Evolutionary conservation across 2,113 vertebrate species (phyloP).

Genomic region (Mesitornis unicolor): DNA sequence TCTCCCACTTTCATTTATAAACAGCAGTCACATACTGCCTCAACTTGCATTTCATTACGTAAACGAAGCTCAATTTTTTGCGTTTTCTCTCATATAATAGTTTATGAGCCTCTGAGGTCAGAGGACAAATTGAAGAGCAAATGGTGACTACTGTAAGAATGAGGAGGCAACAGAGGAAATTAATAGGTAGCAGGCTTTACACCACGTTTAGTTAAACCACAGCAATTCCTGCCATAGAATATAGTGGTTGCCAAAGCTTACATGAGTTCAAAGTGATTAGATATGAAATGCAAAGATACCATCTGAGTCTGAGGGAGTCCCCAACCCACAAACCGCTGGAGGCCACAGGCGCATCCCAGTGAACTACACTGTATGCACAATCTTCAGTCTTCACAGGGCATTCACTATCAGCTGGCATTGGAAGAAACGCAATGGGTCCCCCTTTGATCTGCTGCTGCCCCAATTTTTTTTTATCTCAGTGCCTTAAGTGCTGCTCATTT

Average conservation of each 20-base stretch:
- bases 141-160: not conserved
- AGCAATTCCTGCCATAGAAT: not conserved
- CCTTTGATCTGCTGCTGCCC: not conserved
- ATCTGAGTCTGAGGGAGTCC: not conserved
- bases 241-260: not conserved
- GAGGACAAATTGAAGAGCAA: not conserved
- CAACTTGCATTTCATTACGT: not conserved
- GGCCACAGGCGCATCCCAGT: not conserved
- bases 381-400: not conserved
- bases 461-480: not conserved
- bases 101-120: not conserved
- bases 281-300: not conserved
- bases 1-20: not conserved
- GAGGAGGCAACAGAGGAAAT: not conserved
- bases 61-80: not conserved
- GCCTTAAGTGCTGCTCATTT: not conserved
- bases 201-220: not conserved
- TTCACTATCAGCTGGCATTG: fast-evolving
- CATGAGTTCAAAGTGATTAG: not conserved
- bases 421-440: not conserved
- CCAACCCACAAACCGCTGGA: not conserved
- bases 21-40: not conserved
- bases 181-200: not conserved
- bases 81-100: not conserved
- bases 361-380: not conserved